Percentiles rank a stretch among this genome's conserved stretches.
These are phyloP conservation scores for Perccottus glenii DNA, from an alignment of 2,113 vertebrate genomes.

Conservation along the genomic window DNA sequence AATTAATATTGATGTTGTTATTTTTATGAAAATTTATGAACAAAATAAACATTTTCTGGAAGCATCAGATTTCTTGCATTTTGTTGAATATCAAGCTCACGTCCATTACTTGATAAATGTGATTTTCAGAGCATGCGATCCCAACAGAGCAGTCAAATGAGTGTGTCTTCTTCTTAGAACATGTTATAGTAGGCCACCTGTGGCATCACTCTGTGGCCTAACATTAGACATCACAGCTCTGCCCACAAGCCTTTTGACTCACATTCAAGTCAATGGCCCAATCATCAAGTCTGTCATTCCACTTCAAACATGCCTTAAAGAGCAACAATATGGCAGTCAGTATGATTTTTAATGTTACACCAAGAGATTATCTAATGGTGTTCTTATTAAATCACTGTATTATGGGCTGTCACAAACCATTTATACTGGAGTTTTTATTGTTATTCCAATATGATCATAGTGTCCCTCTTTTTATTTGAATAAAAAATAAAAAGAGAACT, in stretches of 20 bases:
- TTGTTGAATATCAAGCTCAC: constrained; percentile 42
- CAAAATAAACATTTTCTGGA: constrained; percentile 81
- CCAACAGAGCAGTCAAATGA: constrained; percentile 22
- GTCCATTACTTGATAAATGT: constrained; percentile 16
- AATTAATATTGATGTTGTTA: constrained; percentile 85
- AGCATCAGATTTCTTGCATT: constrained; percentile 52
- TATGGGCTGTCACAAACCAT: no score
- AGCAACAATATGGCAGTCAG: no score
- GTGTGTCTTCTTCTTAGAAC: constrained; percentile 31
- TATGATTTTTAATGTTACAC: no score
- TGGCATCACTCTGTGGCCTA: constrained; percentile 48
- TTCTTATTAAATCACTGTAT: no score
- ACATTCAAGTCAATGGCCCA: constrained; percentile 42
- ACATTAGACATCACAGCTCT: constrained; percentile 45
- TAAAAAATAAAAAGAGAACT: constrained; percentile 4
- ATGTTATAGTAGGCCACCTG: constrained; percentile 52
- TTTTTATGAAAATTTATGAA: constrained; percentile 87
- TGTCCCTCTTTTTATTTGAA: constrained; percentile 4
- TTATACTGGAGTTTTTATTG: constrained; percentile 41
- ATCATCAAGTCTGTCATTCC: constrained; percentile 35
- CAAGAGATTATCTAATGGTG: no score
- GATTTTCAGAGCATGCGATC: constrained; percentile 6
- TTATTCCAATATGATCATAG: background rate
- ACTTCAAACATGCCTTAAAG: constrained; percentile 19
- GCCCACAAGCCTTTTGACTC: constrained; percentile 38